Conservation (phyloP, 2,888 invertebrate species). For the Luperina nickerlii region DNA sequence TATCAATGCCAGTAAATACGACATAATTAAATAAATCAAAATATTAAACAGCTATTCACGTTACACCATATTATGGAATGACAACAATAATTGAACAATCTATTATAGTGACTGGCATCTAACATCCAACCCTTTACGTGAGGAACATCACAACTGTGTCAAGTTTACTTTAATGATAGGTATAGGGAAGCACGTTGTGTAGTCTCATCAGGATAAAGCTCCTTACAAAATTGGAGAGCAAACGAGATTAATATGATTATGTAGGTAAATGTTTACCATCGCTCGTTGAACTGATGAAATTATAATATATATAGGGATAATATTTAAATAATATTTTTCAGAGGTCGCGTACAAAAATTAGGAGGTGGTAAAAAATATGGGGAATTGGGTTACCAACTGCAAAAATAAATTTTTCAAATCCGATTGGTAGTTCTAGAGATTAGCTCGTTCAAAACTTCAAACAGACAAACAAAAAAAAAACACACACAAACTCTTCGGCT, state of each 20-base stretch:
- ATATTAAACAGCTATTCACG: neutral
- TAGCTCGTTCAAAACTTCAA: too few relatives aligned
- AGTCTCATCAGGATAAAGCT: constrained; percentile 31
- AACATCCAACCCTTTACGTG: neutral
- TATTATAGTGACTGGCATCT: neutral
- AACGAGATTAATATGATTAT: constrained; percentile 43
- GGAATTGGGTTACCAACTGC: too few relatives aligned
- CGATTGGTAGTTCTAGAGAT: too few relatives aligned
- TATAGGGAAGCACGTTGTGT: constrained; percentile 5
- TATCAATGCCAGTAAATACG: neutral
- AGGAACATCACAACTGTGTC: constrained; percentile 22
- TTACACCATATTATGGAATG: neutral
- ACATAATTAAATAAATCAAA: constrained; percentile 10
- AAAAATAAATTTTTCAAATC: too few relatives aligned
- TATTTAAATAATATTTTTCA: neutral
- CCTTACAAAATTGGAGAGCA: constrained; percentile 40
- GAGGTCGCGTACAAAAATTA: neutral
- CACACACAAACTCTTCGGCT: too few relatives aligned
- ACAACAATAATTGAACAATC: constrained; percentile 23
- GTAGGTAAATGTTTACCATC: constrained; percentile 23
- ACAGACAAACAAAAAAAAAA: too few relatives aligned
- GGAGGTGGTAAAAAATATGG: neutral
- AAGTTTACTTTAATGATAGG: neutral
- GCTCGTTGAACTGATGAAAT: neutral
- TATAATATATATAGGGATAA: neutral